Percentiles rank a stretch among this genome's conserved stretches.
Conservation (phyloP, 2,888 invertebrate genomes). For the Aethes cnicana region DNA sequence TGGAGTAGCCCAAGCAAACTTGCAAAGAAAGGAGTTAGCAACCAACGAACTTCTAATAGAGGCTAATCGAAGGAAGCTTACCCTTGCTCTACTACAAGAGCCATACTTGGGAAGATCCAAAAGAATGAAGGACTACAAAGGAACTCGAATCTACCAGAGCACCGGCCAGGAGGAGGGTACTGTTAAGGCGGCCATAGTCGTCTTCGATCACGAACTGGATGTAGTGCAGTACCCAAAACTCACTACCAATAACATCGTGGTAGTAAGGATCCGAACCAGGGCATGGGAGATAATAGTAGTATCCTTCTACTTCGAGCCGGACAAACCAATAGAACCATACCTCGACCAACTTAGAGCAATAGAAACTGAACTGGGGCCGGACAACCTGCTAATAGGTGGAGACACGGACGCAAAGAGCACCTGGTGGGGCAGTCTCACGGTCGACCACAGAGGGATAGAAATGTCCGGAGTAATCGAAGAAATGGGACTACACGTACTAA, state of each 20-base stretch:
- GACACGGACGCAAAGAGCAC: conserved; percentile 11
- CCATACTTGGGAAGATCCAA: no score
- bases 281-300: conserved; percentile 27
- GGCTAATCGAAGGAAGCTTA: not conserved
- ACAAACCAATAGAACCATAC: conserved; percentile 21
- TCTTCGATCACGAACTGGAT: conserved; percentile 2
- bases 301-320: conserved; percentile 35
- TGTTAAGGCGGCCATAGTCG: conserved; percentile 13
- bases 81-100: not conserved
- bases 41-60: not conserved
- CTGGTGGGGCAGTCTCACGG: conserved; percentile 21
- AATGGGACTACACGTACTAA: conserved; percentile 35
- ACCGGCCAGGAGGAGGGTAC: not conserved
- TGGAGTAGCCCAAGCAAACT: not conserved
- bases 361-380: not conserved
- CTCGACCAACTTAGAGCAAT: conserved; percentile 21
- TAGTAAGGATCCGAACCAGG: conserved; percentile 25
- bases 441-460: conserved; percentile 31
- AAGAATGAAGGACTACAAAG: no score
- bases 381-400: not conserved
- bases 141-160: conserved; percentile 2
- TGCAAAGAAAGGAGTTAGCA: conserved; percentile 1
- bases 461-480: conserved; percentile 25
- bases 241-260: conserved; percentile 29
- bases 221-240: conserved; percentile 9